A percentile compares a stretch with the other conserved stretches of the same genome.
Conservation (phyloP, 2,113 vertebrate species). For the Anarhynchus alexandrinus region DNA sequence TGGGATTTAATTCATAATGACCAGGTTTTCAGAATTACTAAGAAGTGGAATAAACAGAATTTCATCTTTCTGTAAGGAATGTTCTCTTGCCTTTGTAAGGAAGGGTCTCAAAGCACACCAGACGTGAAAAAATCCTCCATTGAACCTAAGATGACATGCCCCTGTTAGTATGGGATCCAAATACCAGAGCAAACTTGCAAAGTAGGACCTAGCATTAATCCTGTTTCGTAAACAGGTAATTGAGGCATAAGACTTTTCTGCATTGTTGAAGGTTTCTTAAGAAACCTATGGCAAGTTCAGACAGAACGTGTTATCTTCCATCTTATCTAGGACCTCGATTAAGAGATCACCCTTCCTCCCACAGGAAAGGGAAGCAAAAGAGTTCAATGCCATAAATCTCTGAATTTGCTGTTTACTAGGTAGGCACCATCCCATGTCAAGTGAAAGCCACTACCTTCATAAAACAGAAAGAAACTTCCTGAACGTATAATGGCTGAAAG, state of each 20-base stretch:
- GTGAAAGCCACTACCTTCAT: not conserved
- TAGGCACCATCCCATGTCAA: not conserved
- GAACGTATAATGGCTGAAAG: not conserved
- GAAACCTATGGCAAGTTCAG: not conserved
- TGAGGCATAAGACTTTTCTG: not conserved
- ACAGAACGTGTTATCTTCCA: not conserved
- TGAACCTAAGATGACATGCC: not conserved
- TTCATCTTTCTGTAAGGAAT: not conserved
- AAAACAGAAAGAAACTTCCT: not conserved
- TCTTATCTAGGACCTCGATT: not conserved
- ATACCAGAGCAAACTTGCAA: not conserved
- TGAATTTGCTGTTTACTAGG: not conserved
- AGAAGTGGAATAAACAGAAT: not conserved
- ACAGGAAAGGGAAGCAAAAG: not conserved
- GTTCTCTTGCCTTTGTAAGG: not conserved
- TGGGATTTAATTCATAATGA: not conserved
- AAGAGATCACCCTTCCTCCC: not conserved
- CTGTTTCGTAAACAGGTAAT: not conserved
- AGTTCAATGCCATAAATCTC: not conserved
- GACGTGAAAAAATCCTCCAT: accelerated
- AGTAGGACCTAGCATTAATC: not conserved
- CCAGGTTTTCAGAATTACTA: not conserved
- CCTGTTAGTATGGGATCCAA: not conserved
- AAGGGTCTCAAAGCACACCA: not conserved
- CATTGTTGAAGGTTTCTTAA: not conserved